Percentiles rank a stretch among this genome's conserved stretches.
These are phyloP conservation scores for Myathropa florea DNA, from an alignment of 2,888 invertebrate species.

Conservation along the genomic window DNA sequence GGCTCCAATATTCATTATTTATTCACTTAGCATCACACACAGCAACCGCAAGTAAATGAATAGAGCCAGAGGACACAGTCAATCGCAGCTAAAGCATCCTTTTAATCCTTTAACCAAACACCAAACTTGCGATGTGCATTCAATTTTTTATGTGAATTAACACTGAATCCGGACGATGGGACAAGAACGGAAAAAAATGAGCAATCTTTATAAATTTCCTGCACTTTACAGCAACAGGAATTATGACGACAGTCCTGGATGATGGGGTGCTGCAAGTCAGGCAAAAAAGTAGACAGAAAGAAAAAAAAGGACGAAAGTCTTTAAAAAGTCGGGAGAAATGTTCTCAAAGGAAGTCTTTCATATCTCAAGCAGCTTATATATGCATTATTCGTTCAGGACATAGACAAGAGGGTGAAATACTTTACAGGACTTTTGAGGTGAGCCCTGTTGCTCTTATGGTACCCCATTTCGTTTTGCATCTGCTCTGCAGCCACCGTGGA, in stretches of 20 bases:
- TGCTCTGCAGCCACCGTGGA: background rate
- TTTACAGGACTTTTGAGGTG: conserved; percentile 17
- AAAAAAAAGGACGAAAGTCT: background rate
- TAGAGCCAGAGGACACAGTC: conserved; percentile 51
- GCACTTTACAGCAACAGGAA: conserved; percentile 33
- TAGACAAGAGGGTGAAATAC: conserved; percentile 1
- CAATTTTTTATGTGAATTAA: conserved; percentile 17
- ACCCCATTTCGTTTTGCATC: background rate
- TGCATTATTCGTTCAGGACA: conserved; percentile 6
- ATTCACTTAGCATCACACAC: conserved; percentile 55
- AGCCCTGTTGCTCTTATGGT: conserved; percentile 24
- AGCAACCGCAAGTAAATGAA: conserved; percentile 53
- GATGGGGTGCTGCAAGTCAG: background rate
- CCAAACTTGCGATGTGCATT: conserved; percentile 29
- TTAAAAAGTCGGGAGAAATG: conserved; percentile 26
- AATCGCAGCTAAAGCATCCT: conserved; percentile 38
- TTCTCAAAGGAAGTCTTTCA: conserved; percentile 45
- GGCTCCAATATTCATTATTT: conserved; percentile 57
- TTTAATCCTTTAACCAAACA: conserved; percentile 54
- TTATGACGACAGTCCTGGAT: conserved; percentile 1
- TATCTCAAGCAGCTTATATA: conserved; percentile 35
- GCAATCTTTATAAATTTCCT: conserved; percentile 54
- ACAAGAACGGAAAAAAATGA: conserved; percentile 28
- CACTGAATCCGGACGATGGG: background rate
- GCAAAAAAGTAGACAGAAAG: background rate